Conservation (phyloP, 1,140 invertebrate genomes). For the Cotesia vestalis region DNA sequence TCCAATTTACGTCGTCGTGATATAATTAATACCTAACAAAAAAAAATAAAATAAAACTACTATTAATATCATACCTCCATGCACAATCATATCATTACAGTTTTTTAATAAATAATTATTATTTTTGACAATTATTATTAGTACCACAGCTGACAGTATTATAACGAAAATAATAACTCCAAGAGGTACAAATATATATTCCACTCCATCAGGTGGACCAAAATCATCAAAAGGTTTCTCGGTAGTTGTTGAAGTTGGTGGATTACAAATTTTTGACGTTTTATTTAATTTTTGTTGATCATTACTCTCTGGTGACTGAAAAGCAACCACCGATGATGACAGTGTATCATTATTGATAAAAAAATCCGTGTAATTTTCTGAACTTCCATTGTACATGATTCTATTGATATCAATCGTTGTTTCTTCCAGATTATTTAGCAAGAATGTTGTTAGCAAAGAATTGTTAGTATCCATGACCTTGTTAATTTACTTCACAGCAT, state of each 20-base stretch:
- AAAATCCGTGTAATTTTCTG: conserved; percentile 24
- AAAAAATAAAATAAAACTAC: conserved; percentile 21
- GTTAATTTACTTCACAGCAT: not conserved
- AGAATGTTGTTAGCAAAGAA: conserved; percentile 25
- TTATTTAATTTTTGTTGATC: conserved; percentile 18
- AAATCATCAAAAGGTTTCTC: conserved; percentile 59
- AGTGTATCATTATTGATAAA: conserved; percentile 29
- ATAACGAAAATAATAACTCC: conserved; percentile 64
- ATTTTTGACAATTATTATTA: conserved; percentile 35
- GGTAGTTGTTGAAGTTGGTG: conserved; percentile 56
- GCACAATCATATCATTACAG: no score
- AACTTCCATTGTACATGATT: conserved; percentile 30
- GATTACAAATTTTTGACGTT: conserved; percentile 30
- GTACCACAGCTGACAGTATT: conserved; percentile 63
- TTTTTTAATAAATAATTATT: not conserved
- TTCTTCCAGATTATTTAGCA: conserved; percentile 18
- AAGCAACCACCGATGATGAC: conserved; percentile 16
- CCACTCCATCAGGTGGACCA: conserved; percentile 61
- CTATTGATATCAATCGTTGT: conserved; percentile 36
- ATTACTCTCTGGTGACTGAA: conserved; percentile 15
- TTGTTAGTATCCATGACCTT: conserved; percentile 32
- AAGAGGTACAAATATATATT: conserved; percentile 65
- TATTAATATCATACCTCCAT: conserved; percentile 11
- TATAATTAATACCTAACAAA: conserved; percentile 60
- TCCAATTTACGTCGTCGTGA: conserved; percentile 68